These are phyloP conservation scores for Thysanoteuthis rhombus DNA, from an alignment of 2,888 invertebrate species.

Conservation along the genomic window DNA sequence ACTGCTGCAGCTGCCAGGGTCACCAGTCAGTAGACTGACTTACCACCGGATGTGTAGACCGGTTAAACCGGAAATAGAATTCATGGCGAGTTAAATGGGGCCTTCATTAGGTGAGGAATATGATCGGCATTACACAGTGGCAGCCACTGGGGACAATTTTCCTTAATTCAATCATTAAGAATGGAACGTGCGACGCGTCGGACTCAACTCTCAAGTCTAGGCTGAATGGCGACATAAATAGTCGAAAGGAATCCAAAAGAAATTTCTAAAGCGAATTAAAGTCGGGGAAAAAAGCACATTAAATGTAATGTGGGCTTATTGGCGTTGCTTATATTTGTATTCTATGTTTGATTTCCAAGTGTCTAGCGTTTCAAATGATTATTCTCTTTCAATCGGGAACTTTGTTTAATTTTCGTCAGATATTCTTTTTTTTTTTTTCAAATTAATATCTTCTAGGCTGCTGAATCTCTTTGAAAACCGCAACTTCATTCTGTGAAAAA, in stretches of 20 bases:
- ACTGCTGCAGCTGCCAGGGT: not conserved
- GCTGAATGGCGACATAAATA: not conserved
- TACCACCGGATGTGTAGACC: not conserved
- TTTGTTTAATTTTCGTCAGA: not conserved
- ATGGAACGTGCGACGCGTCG: not conserved
- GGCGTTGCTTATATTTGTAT: not conserved
- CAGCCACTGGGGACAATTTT: not conserved
- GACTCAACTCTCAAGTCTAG: not conserved
- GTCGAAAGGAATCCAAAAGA: not conserved
- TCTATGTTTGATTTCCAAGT: not conserved
- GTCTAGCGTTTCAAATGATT: not conserved
- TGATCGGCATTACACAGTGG: not conserved
- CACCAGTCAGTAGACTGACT: not conserved
- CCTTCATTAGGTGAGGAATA: conserved; percentile 12
- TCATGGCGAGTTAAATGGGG: not conserved
- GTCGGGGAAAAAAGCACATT: not conserved
- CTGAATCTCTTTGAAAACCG: too few species aligned
- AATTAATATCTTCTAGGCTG: too few species aligned
- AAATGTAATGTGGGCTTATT: not conserved
- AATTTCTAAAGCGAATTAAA: not conserved
- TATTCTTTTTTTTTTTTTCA: too few species aligned
- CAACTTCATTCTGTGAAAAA: too few species aligned
- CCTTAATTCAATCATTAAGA: conserved; percentile 12
- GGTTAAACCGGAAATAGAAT: not conserved
- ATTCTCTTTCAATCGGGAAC: not conserved